phyloP scores from a whole-genome alignment of 1,140 invertebrate species.

The Drosophila lacteicornis region DNA sequence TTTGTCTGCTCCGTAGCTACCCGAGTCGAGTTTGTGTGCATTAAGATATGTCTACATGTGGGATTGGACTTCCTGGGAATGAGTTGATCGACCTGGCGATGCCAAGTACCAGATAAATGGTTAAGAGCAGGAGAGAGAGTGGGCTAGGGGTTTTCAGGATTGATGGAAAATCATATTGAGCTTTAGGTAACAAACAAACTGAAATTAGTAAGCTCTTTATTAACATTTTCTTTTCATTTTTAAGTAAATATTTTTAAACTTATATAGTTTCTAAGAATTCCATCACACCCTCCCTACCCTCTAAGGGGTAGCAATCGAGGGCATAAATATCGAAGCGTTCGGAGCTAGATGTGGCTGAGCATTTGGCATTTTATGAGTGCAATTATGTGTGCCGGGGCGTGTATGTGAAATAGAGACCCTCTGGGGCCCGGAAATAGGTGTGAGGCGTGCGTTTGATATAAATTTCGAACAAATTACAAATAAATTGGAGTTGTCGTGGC shows the following conservation, averaged over 20 bases:
- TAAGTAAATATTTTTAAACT: no score
- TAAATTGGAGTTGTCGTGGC: conserved; percentile 80
- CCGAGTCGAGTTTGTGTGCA: conserved; percentile 33
- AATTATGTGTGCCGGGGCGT: conserved; percentile 54
- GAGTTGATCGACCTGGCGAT: conserved; percentile 21
- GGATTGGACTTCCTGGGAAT: conserved; percentile 18
- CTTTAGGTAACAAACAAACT: no score
- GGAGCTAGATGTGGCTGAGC: conserved; percentile 29
- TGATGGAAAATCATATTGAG: no score
- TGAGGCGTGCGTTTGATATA: conserved; percentile 68
- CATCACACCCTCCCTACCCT: not conserved
- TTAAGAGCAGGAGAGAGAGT: no score
- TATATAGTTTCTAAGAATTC: not conserved
- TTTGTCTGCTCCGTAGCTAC: conserved; percentile 47
- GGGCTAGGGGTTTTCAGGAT: accelerated
- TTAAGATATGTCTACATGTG: conserved; percentile 48
- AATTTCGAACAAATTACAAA: conserved; percentile 83
- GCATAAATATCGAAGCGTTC: conserved; percentile 52
- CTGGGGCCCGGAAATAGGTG: conserved; percentile 28
- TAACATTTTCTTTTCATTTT: not conserved
- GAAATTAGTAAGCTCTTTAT: not conserved
- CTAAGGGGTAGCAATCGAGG: conserved; percentile 16
- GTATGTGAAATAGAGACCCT: conserved; percentile 44
- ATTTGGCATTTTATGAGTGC: conserved; percentile 73
- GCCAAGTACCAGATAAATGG: conserved; percentile 17